Percentiles rank a stretch among this genome's conserved stretches.
These are phyloP conservation scores for Apis florea DNA, from an alignment of 1,140 invertebrate species.

Conservation along the genomic window DNA sequence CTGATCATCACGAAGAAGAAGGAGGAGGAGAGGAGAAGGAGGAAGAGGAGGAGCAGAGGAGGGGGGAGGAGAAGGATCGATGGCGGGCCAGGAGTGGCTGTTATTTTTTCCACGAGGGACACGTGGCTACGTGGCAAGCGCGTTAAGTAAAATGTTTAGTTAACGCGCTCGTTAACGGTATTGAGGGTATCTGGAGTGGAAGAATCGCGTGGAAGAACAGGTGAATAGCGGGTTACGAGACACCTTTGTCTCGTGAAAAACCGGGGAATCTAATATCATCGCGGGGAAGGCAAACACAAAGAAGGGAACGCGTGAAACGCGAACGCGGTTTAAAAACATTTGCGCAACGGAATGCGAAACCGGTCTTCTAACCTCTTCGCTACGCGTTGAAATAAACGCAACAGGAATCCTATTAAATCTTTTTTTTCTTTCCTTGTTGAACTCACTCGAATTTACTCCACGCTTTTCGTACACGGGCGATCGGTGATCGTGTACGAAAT, in stretches of 20 bases:
- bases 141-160: slow-evolving; percentile 15
- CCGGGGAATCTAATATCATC: slow-evolving; percentile 13
- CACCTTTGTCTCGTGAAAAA: slow-evolving; percentile 39
- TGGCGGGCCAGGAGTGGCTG: background rate
- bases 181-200: slow-evolving; percentile 12
- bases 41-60: too few species aligned
- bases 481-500: too few species aligned
- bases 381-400: background rate
- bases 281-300: background rate
- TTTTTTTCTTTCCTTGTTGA: too few species aligned
- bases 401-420: background rate
- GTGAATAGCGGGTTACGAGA: slow-evolving; percentile 3
- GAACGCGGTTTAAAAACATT: background rate
- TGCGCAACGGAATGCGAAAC: slow-evolving; percentile 6
- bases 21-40: too few species aligned
- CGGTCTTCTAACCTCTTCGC: background rate
- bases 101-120: slow-evolving; percentile 12
- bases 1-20: too few species aligned
- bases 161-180: background rate
- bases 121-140: background rate
- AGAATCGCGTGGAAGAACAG: background rate
- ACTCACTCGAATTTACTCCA: background rate
- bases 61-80: background rate
- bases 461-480: too few species aligned
- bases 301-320: background rate